These are phyloP conservation scores for Hormaphis cornu DNA, from an alignment of 1,140 invertebrate genomes.

Conservation along the genomic window DNA sequence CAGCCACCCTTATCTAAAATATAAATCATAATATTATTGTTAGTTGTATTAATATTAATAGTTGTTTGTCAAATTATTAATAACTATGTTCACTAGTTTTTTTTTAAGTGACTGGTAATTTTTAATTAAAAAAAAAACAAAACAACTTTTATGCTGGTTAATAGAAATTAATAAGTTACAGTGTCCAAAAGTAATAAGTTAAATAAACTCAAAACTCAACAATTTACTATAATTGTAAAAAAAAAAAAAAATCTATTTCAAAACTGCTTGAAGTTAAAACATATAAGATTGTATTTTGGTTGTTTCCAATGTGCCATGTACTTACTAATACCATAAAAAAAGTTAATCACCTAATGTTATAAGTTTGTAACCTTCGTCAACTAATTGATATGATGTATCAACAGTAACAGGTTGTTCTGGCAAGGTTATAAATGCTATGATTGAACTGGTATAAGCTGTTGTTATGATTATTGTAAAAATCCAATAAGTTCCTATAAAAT, in stretches of 20 bases:
- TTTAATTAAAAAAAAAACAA: neutral
- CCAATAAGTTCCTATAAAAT: slow-evolving; percentile 58
- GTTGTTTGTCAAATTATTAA: neutral
- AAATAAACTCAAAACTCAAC: no score
- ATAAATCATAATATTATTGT: slow-evolving; percentile 6
- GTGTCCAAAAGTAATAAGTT: no score
- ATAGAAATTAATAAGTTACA: no score
- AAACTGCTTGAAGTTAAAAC: no score
- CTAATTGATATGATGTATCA: slow-evolving; percentile 53
- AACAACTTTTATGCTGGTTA: neutral
- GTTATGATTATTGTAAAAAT: slow-evolving; percentile 69
- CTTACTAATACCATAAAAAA: neutral
- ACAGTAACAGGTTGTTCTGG: slow-evolving; percentile 59
- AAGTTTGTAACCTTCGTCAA: slow-evolving; percentile 50
- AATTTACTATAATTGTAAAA: no score
- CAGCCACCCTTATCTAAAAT: slow-evolving; percentile 56
- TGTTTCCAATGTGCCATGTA: no score
- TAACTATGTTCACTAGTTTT: no score
- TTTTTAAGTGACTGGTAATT: neutral
- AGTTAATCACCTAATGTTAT: slow-evolving; percentile 49
- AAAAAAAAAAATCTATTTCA: no score
- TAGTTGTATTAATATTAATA: neutral
- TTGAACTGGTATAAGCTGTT: slow-evolving; percentile 65
- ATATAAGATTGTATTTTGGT: no score
- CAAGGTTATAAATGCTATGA: slow-evolving; percentile 67